Evolutionary conservation across 2,888 invertebrate species (phyloP), one percentile per base, ranked within the genome.

Genomic region (Meloe dianella): DNA sequence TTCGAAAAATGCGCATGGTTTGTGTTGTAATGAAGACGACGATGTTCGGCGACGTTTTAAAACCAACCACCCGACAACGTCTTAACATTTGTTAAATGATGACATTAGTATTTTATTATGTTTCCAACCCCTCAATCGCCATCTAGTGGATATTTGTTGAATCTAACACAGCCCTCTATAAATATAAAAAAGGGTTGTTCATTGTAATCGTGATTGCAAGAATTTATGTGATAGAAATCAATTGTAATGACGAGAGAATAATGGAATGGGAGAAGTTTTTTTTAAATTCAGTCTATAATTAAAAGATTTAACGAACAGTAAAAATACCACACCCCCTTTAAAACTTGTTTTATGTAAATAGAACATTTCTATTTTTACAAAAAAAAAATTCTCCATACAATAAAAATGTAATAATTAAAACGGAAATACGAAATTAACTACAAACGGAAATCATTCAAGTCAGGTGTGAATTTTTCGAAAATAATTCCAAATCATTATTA

Each of bases 1-100:
- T 41, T 41, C 17, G n/a, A 41, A 41, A 41, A 41, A 41, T 41
- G 41, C 41, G 41, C 41, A 41, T 41, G 41, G 41, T 41, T 41
- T 41, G 41, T 41, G 41, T 41, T 41, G 41, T 41, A 41, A 41
- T 41, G 41, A 41, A 41, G 41, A 41, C 41, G 41, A 7, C 17
- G 41, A 2, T n/a, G 41, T n/a, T n/a, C 8, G 41, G 7, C 17
- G 41, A n/a, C n/a, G 38, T 4, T n/a, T 1, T n/a, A 12, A 12
- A 17, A 27, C 27, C 27, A 27, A 27, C 27, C 27, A 27, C 2
- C 27, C 27, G 27, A 27, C 35, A 12, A 12, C 41, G 41, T 41
- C 41, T 41, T 17, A 17, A 17, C 7, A 5, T n/a, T 4, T 35
- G 12, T 12, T 12, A 12, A 35, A 35, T 35, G 35, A 35, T 3